Evolutionary conservation across 30 jellyfish, hydroid and myxozoan species (phyloP), one percentile per base, ranked within the genome.

Genomic region (Cassiopea andromeda): DNA sequence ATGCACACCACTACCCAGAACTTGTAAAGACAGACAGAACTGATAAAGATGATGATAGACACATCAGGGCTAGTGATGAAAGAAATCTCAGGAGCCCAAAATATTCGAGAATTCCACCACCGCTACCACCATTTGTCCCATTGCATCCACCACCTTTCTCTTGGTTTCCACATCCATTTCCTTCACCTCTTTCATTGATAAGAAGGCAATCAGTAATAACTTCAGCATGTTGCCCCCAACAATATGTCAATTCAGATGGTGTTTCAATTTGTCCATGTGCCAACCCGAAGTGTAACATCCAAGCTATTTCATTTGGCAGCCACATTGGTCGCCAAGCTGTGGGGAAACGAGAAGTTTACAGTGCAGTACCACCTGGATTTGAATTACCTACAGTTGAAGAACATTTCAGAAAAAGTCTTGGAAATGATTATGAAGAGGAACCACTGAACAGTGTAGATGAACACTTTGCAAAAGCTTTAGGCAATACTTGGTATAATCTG

Each of bases 341-440:
- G 1, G 80, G 73, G 54, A 83, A 83, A 27, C 61, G 97, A 68
- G 97, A 90, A 46, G 87, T 84, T n/a, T 78, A 44, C 92, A 81
- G 89, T 67, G 86, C 90, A n/a, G 93, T 94, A 4, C 92, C 97
- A 17, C 89, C 93, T 14, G 99, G 97, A 48, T 92, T 92, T 81
- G 97, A 92, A 84, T 87, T 85, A 47, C 99, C 99, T 12, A 85
- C 99, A 4, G 99, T 96, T 46, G 99, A 96, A 44, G 99, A 96
- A 59, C 99, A 96, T 80, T 96, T 96, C 77, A 64, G 96, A 60
- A 92, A 92, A 78, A 96, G 99, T 90, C 84, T 96, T 46, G 99
- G 99, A 2, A 90, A 80, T 27, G 91, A 75, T 66, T 96, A 96
- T 82, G 95, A 84, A 68, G 92, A 85, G 75, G 88, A 80, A 74